phyloP scores from a whole-genome alignment of 2,113 vertebrate genomes.

The Prochilodus magdalenae region DNA sequence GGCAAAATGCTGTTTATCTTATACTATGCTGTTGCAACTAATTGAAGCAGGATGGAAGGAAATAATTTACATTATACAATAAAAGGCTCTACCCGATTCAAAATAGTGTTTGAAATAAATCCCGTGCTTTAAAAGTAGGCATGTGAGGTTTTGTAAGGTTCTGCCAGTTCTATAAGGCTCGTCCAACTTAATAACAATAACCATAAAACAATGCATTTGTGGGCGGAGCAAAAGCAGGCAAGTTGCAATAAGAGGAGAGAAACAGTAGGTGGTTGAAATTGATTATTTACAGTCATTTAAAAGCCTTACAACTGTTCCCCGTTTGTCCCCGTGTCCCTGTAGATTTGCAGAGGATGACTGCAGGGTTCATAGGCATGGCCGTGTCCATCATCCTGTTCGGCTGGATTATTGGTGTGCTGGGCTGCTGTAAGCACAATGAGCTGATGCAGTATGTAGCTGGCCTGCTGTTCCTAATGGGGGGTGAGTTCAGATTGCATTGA shows the following conservation, averaged over 20 bases:
- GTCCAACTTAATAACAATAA: no score
- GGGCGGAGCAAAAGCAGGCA: no score
- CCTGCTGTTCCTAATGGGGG: slow-evolving; percentile 95
- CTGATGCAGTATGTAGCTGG: slow-evolving; percentile 96
- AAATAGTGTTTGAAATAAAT: no score
- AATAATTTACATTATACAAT: no score
- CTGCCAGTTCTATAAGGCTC: no score
- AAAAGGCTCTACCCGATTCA: no score
- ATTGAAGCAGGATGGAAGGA: background rate
- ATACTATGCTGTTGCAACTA: background rate
- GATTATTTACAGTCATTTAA: background rate
- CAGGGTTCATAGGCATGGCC: slow-evolving; percentile 93
- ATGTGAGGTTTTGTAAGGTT: no score
- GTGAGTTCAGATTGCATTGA: slow-evolving; percentile 73
- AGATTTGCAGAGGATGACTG: slow-evolving; percentile 94
- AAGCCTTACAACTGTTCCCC: background rate
- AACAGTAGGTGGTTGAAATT: no score
- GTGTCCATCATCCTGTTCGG: slow-evolving; percentile 92
- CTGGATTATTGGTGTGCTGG: slow-evolving; percentile 89
- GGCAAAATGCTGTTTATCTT: background rate
- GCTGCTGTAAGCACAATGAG: slow-evolving; percentile 91
- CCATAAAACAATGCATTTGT: no score
- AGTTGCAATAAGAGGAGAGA: no score
- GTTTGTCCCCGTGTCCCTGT: slow-evolving; percentile 34
- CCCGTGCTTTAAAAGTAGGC: no score